Conservation (phyloP, 2,797 vertebrate species). For the Babyrousa celebensis region DNA sequence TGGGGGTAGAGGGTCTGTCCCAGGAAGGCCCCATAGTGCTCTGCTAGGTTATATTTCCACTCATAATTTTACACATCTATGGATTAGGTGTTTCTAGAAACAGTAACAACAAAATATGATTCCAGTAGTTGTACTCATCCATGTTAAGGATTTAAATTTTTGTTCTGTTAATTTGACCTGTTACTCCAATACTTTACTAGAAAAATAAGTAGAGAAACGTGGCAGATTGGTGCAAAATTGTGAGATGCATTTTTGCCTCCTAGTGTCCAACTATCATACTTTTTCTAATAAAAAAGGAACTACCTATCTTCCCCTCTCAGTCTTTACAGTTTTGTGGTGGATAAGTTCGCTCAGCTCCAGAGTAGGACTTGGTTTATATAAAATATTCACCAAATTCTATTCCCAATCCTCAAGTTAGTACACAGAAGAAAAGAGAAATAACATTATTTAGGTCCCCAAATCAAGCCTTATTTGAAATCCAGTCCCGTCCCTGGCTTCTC, state of each 20-base stretch:
- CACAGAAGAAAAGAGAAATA: not conserved
- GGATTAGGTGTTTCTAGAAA: not conserved
- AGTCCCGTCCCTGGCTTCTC: not conserved
- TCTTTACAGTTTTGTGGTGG: not conserved
- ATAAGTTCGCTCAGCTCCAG: not conserved
- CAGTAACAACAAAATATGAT: no score
- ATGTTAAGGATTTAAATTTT: conserved; percentile 13
- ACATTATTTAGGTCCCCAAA: not conserved
- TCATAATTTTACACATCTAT: not conserved
- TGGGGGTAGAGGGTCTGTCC: no score
- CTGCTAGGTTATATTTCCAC: not conserved
- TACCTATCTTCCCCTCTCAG: not conserved
- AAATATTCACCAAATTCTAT: not conserved
- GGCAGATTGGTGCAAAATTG: not conserved
- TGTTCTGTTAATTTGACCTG: not conserved
- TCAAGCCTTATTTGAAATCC: not conserved
- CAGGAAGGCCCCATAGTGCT: no score
- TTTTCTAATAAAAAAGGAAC: not conserved
- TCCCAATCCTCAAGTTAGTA: not conserved
- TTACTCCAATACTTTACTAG: not conserved
- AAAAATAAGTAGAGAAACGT: not conserved
- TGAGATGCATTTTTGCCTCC: not conserved
- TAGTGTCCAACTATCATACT: not conserved
- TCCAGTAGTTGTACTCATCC: not conserved
- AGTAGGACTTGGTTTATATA: not conserved